These are phyloP conservation scores for Sebastes kiyomatsui DNA, from an alignment of 2,797 vertebrate species.

Conservation along the genomic window DNA sequence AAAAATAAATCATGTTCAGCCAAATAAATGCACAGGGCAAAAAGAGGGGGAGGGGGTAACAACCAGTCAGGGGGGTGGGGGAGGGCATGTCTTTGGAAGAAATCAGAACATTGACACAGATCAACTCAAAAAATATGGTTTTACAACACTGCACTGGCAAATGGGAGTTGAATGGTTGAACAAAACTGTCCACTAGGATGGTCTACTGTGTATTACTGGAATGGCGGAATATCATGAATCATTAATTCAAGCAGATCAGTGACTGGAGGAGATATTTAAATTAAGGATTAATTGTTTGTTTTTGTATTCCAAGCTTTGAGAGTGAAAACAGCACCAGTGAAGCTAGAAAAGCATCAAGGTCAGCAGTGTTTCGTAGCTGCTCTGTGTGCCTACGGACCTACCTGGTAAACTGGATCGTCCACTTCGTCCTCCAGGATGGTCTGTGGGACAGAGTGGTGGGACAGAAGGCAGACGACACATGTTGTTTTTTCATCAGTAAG, in stretches of 20 bases:
- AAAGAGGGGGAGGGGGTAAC: slow-evolving; percentile 49
- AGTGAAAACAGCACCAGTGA: slow-evolving; percentile 57
- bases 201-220: slow-evolving; percentile 74
- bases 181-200: slow-evolving; percentile 75
- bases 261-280: slow-evolving; percentile 57
- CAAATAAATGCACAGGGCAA: slow-evolving; percentile 72
- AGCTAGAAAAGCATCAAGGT: slow-evolving; percentile 40
- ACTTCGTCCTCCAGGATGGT: slow-evolving; percentile 99
- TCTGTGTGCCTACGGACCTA: slow-evolving; percentile 75
- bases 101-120: slow-evolving; percentile 78
- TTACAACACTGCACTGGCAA: slow-evolving; percentile 81
- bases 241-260: slow-evolving; percentile 77
- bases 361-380: slow-evolving; percentile 15
- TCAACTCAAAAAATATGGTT: slow-evolving; percentile 81
- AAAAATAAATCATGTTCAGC: slow-evolving; percentile 67
- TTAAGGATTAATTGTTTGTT: slow-evolving; percentile 25
- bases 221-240: slow-evolving; percentile 78
- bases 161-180: slow-evolving; percentile 82
- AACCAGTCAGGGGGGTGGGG: slow-evolving; percentile 43
- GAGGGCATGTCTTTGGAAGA: slow-evolving; percentile 61
- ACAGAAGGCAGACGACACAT: slow-evolving; percentile 71
- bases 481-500: slow-evolving; percentile 51
- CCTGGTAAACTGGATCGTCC: slow-evolving; percentile 99
- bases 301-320: slow-evolving; percentile 28
- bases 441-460: slow-evolving; percentile 82